Evolutionary conservation across 2,888 invertebrate species (phyloP).

Genomic region (Clivina fossor): DNA sequence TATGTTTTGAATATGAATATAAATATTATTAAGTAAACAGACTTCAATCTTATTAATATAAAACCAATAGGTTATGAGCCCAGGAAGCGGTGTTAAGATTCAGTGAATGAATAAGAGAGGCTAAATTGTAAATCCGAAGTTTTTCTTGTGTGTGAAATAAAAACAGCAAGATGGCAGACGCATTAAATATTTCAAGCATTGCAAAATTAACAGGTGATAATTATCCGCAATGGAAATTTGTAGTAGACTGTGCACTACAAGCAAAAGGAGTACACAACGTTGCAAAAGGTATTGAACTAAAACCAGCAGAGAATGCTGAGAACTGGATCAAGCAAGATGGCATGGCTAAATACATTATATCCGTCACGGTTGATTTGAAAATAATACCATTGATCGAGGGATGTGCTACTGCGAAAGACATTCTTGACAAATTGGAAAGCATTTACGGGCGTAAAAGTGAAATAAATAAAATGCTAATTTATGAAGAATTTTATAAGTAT

Average conservation of each 20-base stretch:
- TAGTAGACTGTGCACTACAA: conserved; percentile 14
- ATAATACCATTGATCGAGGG: conserved; percentile 5
- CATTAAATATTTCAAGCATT: conserved; percentile 7
- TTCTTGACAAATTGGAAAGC: not conserved
- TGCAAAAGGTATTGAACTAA: not conserved
- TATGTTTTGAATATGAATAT: too few species aligned
- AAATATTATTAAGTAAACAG: too few species aligned
- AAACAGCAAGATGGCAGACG: not conserved
- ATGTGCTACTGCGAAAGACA: conserved; percentile 3
- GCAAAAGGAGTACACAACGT: conserved; percentile 11
- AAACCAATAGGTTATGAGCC: conserved; percentile 10
- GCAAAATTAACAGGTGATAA: conserved; percentile 9
- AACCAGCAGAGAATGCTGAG: conserved; percentile 1
- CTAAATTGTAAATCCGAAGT: not conserved
- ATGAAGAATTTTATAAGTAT: conserved; percentile 6
- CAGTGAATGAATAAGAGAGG: conserved; percentile 8
- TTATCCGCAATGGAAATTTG: conserved; percentile 17
- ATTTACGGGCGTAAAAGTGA: not conserved
- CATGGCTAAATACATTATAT: conserved; percentile 11
- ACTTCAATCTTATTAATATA: not conserved
- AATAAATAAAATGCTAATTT: conserved; percentile 2
- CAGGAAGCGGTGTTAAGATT: conserved; percentile 1
- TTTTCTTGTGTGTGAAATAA: not conserved
- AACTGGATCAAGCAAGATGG: conserved; percentile 1
- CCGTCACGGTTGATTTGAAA: conserved; percentile 3